These are phyloP conservation scores for Anser cygnoides DNA, from an alignment of 2,113 vertebrate species.

Conservation along the genomic window DNA sequence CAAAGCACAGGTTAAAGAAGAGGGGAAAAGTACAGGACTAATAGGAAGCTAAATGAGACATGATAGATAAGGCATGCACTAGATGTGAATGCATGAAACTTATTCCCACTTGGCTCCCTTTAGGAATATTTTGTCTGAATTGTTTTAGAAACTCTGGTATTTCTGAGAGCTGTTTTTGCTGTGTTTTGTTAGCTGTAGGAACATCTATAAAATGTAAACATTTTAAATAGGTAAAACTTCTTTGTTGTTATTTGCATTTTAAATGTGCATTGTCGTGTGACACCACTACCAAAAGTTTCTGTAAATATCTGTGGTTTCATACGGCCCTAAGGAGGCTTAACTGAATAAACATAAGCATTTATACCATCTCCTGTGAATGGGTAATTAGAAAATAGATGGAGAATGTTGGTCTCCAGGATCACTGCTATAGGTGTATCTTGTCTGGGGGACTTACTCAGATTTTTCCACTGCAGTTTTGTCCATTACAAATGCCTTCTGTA, in stretches of 20 bases:
- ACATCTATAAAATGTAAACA: rapidly evolving
- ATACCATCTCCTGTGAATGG: neutral
- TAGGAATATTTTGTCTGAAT: neutral
- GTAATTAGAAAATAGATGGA: neutral
- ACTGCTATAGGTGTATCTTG: neutral
- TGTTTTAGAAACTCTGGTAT: neutral
- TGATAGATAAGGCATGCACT: neutral
- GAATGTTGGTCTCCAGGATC: neutral
- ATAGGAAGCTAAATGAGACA: neutral
- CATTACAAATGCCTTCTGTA: neutral
- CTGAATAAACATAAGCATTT: neutral
- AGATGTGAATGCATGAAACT: neutral
- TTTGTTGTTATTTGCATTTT: neutral
- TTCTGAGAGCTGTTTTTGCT: neutral
- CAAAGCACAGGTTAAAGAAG: neutral
- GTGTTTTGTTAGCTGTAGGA: neutral
- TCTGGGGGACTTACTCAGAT: neutral
- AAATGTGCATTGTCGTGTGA: neutral
- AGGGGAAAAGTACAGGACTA: neutral
- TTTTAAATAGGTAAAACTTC: neutral
- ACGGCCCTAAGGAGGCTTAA: neutral
- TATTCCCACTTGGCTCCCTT: neutral
- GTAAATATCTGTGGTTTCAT: neutral
- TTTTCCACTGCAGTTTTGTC: neutral
- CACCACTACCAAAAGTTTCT: neutral